Conservation (phyloP, 2,113 vertebrate species). For the Labrus mixtus region DNA sequence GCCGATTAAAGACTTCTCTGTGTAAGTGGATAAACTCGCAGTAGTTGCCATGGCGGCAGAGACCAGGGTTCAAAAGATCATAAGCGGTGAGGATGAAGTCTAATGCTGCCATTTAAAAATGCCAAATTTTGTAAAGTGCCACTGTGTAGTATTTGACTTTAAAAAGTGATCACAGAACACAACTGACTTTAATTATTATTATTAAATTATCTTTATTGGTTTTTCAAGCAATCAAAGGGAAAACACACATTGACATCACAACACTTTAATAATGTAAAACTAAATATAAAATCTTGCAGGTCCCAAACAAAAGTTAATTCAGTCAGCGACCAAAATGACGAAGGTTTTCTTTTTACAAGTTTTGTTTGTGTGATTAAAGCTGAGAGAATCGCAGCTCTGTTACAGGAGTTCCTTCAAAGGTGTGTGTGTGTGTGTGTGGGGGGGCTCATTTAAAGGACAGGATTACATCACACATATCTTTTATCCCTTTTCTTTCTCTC, state of each 20-base stretch:
- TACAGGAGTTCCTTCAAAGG: conserved; percentile 19
- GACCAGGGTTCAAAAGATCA: conserved; percentile 58
- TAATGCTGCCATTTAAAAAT: not conserved
- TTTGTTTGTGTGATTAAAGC: conserved; percentile 32
- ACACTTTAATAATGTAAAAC: not conserved
- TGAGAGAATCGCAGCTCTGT: not conserved
- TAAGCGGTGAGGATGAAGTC: not conserved
- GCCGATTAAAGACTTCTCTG: conserved; percentile 71
- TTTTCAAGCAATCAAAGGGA: too few species aligned
- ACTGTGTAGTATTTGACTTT: too few species aligned
- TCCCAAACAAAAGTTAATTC: not conserved
- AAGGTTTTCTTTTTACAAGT: not conserved
- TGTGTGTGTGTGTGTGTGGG: not conserved
- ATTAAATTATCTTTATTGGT: too few species aligned
- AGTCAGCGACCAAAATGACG: not conserved
- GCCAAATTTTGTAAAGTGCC: not conserved
- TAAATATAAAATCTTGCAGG: not conserved
- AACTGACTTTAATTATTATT: too few species aligned
- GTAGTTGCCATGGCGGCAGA: conserved; percentile 61
- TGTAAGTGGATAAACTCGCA: conserved; percentile 57
- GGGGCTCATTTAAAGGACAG: conserved; percentile 28
- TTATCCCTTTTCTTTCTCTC: not conserved
- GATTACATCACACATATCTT: not conserved
- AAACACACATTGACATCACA: too few species aligned
- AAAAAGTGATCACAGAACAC: not conserved